These are phyloP conservation scores for Harpegnathos saltator DNA, from an alignment of 1,140 invertebrate species.

Conservation along the genomic window DNA sequence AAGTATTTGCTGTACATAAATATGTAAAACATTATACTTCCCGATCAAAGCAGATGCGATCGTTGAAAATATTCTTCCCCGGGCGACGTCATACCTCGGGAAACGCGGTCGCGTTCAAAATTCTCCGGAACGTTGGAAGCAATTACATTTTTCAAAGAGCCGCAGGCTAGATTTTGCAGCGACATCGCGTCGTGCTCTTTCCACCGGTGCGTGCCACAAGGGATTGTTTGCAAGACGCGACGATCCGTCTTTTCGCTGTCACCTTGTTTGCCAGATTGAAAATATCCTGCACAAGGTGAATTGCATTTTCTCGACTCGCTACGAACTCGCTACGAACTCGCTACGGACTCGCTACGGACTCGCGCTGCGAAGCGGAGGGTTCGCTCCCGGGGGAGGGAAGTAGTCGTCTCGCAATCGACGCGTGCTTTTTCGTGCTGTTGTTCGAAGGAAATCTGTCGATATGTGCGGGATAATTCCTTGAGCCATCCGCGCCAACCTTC, in stretches of 20 bases:
- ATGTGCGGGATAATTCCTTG: background rate
- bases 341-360: too few relatives aligned
- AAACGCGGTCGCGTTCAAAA: background rate
- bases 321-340: too few relatives aligned
- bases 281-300: constrained; percentile 32
- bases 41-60: background rate
- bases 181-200: background rate
- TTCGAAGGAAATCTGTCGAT: background rate
- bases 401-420: background rate
- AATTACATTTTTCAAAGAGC: background rate
- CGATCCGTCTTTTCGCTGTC: constrained; percentile 17
- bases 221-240: constrained; percentile 8
- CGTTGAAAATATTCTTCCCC: background rate
- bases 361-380: constrained; percentile 12
- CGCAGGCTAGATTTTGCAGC: constrained; percentile 5
- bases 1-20: constrained; percentile 5
- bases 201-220: background rate
- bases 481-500: too few relatives aligned
- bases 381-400: background rate
- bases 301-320: constrained; percentile 48
- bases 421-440: background rate
- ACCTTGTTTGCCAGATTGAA: constrained; percentile 41
- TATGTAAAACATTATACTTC: background rate
- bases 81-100: background rate
- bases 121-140: background rate